Conservation (phyloP, 2,797 vertebrate species). For the Caiman crocodilus region DNA sequence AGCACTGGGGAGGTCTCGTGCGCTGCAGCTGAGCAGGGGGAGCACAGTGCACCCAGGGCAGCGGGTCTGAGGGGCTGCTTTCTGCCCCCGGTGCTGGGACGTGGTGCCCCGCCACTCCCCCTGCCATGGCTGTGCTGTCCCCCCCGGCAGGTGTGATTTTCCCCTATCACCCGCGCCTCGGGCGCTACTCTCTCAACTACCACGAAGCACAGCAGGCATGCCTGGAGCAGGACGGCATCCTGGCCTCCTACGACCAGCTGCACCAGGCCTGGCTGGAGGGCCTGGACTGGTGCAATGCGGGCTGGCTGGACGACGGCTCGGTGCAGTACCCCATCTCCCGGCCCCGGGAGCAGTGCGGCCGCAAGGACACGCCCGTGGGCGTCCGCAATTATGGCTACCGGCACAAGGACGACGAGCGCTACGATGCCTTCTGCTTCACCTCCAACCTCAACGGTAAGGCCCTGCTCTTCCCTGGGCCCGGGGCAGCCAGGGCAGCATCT, state of each 20-base stretch:
- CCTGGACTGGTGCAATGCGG: conserved; percentile 96
- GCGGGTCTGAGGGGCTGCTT: not conserved
- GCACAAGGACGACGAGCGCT: conserved; percentile 93
- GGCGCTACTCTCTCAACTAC: conserved; percentile 94
- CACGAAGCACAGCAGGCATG: conserved; percentile 89
- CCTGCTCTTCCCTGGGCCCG: not conserved
- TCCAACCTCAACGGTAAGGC: conserved; percentile 92
- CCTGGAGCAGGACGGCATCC: conserved; percentile 90
- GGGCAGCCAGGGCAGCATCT: accelerated
- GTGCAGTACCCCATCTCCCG: conserved; percentile 94
- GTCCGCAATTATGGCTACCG: conserved; percentile 96
- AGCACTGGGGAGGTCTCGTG: not conserved
- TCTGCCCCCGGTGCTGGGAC: not conserved
- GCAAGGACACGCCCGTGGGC: conserved; percentile 87
- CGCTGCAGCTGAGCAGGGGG: not conserved
- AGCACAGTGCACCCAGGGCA: not conserved
- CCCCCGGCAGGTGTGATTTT: conserved; percentile 90
- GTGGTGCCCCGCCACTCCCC: accelerated
- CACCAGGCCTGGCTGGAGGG: conserved; percentile 93
- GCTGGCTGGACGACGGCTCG: conserved; percentile 94
- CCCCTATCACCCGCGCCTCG: conserved; percentile 91
- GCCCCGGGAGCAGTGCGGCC: conserved; percentile 92
- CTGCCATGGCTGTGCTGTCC: accelerated
- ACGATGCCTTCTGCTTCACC: conserved; percentile 97
- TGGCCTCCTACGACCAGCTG: conserved; percentile 93